Evolutionary conservation across 2,888 invertebrate species (phyloP), one percentile per base, ranked within the genome.

Genomic region (Ichneumoninae sp.): DNA sequence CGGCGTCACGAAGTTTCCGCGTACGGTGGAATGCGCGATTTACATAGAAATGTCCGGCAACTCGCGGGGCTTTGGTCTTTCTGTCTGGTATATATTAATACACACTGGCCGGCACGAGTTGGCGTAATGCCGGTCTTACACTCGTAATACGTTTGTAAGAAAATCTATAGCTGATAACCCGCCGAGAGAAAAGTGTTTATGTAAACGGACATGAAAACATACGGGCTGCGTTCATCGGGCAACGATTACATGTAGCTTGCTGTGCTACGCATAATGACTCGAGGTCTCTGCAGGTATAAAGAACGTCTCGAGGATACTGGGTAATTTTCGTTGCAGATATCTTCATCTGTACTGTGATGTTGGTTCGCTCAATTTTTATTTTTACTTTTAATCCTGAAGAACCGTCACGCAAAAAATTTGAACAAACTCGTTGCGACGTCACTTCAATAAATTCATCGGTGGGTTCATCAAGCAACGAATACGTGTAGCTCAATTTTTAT

Each of bases 1-100:
- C 22, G 78, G 71, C 81, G 85, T 78, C 88, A 88, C 87, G 88
- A 87, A 88, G 77, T 82, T 86, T 87, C 82, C 81, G 52, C 84
- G 81, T 77, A 70, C 54, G 73, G 30, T 47, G 50, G 81, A 81
- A 84, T 81, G 69, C 50, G 63, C 74, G 81, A 78, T 84, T 84
- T 84, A 74, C 84, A 84, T 81, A 84, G 73, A 77, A 84, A 81
- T 81, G 74, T 84, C 77, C 74, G 77, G 76, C 52, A 54, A 77
- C 52, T 81, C 77, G 36, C 40, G 60, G 63, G 60, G 60, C 80
- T 57, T 71, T 68, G 54, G 63, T 54, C 73, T 54, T 77, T 78
- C 54, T 26, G 68, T 69, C 19, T 47, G n/a, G 16, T 22, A 26
- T 50, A 69, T 50, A 47, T 66, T 73, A 63, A 22, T 78, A 66